These are phyloP conservation scores for Garrulus glandarius DNA, from an alignment of 2,797 vertebrate species.

Conservation along the genomic window DNA sequence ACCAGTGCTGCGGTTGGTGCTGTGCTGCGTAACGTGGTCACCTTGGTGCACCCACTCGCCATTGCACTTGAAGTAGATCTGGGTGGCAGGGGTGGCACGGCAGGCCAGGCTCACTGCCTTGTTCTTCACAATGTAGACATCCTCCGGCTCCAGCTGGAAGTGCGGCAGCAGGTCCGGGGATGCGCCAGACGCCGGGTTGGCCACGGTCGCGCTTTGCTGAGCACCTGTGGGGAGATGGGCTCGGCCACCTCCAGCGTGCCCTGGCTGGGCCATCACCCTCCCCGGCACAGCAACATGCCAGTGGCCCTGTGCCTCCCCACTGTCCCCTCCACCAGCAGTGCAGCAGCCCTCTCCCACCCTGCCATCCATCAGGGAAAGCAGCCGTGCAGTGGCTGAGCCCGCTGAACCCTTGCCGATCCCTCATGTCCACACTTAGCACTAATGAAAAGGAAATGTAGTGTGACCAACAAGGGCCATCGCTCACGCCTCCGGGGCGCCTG, in stretches of 20 bases:
- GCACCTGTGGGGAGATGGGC: constrained; percentile 77
- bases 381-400: constrained; percentile 56
- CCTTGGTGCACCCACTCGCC: constrained; percentile 98
- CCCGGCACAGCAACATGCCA: accelerated
- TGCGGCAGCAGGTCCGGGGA: constrained; percentile 91
- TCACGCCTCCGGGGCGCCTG: constrained; percentile 74
- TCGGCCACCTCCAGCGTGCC: not conserved
- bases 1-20: constrained; percentile 88
- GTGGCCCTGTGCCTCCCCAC: not conserved
- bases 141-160: constrained; percentile 94
- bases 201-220: constrained; percentile 87
- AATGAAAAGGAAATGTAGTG: constrained; percentile 99
- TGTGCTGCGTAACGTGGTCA: constrained; percentile 89
- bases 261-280: not conserved
- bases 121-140: constrained; percentile 97
- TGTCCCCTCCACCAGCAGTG: accelerated
- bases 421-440: constrained; percentile 96
- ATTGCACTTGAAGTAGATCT: constrained; percentile 99
- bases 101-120: constrained; percentile 94
- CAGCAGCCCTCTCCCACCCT: not conserved
- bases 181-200: constrained; percentile 82
- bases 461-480: constrained; percentile 94
- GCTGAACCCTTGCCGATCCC: constrained; percentile 89
- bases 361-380: constrained; percentile 42
- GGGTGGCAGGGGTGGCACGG: constrained; percentile 92